Percentiles rank a stretch among this genome's conserved stretches.
Evolutionary conservation across 2,888 invertebrate genomes (phyloP).

Genomic region (Drosophila prolongata): DNA sequence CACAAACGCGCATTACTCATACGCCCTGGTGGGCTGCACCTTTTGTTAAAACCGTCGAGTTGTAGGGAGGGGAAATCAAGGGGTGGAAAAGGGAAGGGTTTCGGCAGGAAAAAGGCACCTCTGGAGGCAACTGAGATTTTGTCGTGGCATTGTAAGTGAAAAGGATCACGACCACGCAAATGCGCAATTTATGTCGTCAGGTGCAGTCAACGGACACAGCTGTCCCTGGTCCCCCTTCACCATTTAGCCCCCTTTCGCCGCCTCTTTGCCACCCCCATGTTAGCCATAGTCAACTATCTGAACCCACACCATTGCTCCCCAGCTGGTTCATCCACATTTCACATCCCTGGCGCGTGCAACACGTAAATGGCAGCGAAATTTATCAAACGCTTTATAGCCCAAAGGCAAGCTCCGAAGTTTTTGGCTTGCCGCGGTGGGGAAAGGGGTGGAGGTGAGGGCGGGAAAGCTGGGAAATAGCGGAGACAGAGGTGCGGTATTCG

Average conservation of each 20-base stretch:
- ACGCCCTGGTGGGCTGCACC: conserved; percentile 37
- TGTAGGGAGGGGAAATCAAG: conserved; percentile 1
- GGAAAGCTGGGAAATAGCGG: conserved; percentile 5
- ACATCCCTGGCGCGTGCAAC: conserved; percentile 59
- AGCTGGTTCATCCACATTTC: conserved; percentile 44
- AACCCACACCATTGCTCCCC: conserved; percentile 13
- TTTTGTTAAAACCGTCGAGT: conserved; percentile 22
- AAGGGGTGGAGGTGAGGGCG: neutral
- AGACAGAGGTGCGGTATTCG: conserved; percentile 6
- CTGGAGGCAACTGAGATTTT: conserved; percentile 43
- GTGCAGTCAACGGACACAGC: conserved; percentile 42
- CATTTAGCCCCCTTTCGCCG: neutral
- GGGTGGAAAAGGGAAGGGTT: conserved; percentile 2
- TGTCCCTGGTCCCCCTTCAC: conserved; percentile 25
- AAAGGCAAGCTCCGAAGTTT: conserved; percentile 35
- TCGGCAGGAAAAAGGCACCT: conserved; percentile 9
- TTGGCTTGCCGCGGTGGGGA: conserved; percentile 27
- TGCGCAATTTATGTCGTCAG: conserved; percentile 62
- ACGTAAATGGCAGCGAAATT: conserved; percentile 65
- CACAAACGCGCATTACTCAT: conserved; percentile 40
- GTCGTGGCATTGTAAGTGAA: conserved; percentile 46
- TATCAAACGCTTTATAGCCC: conserved; percentile 58
- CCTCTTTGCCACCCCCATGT: neutral
- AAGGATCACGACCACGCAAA: conserved; percentile 55
- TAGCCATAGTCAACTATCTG: conserved; percentile 29